Percentiles rank a stretch among this genome's conserved stretches.
Conservation (phyloP, 2,797 vertebrate species). For the Euthynnus affinis region DNA sequence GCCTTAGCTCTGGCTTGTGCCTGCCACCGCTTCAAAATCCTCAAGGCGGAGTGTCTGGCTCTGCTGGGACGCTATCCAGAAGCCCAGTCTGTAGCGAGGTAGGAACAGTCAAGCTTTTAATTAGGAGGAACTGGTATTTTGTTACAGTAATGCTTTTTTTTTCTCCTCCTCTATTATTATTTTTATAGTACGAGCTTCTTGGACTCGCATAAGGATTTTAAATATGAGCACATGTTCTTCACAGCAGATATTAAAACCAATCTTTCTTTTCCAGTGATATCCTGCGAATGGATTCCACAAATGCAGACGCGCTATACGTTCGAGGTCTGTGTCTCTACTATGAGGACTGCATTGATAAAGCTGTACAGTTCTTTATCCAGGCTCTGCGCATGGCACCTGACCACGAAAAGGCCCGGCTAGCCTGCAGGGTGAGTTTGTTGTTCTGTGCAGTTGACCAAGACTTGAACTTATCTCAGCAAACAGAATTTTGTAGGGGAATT, state of each 20-base stretch:
- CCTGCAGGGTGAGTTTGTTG: constrained; percentile 89
- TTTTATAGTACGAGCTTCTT: neutral
- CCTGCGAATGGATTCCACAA: constrained; percentile 94
- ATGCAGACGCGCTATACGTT: constrained; percentile 94
- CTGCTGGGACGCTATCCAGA: constrained; percentile 94
- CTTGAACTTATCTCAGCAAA: neutral
- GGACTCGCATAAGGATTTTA: too few species aligned
- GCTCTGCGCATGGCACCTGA: constrained; percentile 97
- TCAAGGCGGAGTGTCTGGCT: constrained; percentile 95
- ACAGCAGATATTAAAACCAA: neutral
- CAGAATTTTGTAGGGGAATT: neutral
- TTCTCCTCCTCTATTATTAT: neutral
- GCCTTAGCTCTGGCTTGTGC: constrained; percentile 92
- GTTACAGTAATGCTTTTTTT: constrained; percentile 76
- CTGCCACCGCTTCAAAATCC: constrained; percentile 96
- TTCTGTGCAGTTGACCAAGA: neutral
- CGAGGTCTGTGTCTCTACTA: constrained; percentile 96
- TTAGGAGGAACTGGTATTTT: neutral
- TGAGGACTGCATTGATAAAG: constrained; percentile 97
- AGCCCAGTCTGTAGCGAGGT: constrained; percentile 97
- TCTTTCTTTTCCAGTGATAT: constrained; percentile 87
- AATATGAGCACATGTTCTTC: neutral
- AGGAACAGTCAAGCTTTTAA: constrained; percentile 33
- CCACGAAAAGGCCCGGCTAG: constrained; percentile 93
- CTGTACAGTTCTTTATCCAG: constrained; percentile 96